Conservation (phyloP, 64 coral and sea anemone genomes). For the Exaiptasia diaphana region DNA sequence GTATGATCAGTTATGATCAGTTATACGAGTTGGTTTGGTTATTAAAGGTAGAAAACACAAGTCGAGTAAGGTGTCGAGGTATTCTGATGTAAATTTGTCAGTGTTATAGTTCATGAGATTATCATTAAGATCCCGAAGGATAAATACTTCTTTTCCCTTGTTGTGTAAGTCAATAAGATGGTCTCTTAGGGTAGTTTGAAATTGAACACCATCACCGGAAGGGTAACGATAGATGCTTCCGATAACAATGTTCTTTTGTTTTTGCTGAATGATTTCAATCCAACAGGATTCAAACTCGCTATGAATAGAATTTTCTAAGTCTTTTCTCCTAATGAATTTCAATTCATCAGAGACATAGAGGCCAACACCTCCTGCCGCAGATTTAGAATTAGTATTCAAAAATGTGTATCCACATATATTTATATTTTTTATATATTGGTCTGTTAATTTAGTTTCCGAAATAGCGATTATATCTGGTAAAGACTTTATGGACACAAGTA, state of each 20-base stretch:
- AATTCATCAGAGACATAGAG: not conserved
- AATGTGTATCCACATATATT: constrained; percentile 12
- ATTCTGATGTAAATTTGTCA: constrained; percentile 28
- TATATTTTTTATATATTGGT: not conserved
- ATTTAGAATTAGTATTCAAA: constrained; percentile 16
- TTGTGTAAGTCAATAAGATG: not conserved
- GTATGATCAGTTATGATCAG: constrained; percentile 37
- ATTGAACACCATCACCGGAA: not conserved
- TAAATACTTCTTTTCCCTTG: constrained; percentile 28
- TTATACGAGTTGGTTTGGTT: constrained; percentile 47
- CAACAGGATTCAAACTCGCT: constrained; percentile 29
- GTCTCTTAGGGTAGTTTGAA: not conserved
- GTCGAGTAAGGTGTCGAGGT: constrained; percentile 33
- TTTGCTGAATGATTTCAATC: not conserved
- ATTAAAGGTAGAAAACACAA: constrained; percentile 46
- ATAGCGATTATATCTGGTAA: too few species aligned
- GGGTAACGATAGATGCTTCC: constrained; percentile 30
- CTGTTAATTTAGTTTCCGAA: not conserved
- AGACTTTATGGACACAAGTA: not conserved
- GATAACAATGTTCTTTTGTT: constrained; percentile 41
- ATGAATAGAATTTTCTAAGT: not conserved
- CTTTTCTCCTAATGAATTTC: not conserved
- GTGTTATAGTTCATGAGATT: constrained; percentile 28
- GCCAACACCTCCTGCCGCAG: constrained; percentile 14
- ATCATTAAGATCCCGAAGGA: constrained; percentile 32